Percentiles rank a stretch among this genome's conserved stretches.
Conservation (phyloP, 1,140 invertebrate genomes). For the Wiebesia pumilae region DNA sequence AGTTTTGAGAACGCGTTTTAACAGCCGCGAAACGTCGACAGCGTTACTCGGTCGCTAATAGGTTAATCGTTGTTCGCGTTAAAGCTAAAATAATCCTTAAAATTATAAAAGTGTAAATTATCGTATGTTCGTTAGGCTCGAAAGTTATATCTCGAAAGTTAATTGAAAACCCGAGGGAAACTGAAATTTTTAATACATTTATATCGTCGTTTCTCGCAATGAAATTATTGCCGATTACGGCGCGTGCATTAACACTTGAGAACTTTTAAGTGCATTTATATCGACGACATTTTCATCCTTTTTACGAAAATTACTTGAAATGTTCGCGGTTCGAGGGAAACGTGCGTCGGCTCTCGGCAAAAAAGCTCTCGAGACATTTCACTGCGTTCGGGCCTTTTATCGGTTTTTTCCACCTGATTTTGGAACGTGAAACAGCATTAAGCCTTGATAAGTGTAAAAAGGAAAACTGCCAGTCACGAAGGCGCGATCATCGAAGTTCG, state of each 20-base stretch:
- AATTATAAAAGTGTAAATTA: neutral
- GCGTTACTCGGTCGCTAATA: neutral
- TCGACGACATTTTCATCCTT: too few species aligned
- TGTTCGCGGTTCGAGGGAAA: neutral
- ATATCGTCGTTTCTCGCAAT: neutral
- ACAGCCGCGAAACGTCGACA: neutral
- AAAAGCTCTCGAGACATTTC: neutral
- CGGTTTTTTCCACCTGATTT: slow-evolving; percentile 6
- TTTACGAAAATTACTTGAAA: neutral
- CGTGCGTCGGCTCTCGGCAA: neutral
- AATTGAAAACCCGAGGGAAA: neutral
- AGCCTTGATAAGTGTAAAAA: slow-evolving; percentile 6
- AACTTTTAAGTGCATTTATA: neutral
- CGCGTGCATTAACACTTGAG: neutral
- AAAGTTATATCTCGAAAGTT: neutral
- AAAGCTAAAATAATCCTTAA: neutral
- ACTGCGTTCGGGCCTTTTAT: neutral
- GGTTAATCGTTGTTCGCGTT: neutral
- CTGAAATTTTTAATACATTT: neutral
- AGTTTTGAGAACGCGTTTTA: neutral
- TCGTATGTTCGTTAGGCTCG: too few species aligned
- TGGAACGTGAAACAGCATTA: neutral
- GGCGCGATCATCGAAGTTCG: neutral
- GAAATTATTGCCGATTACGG: neutral
- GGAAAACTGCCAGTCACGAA: slow-evolving; percentile 25